A percentile compares a stretch with the other conserved stretches of the same genome.
phyloP scores from a whole-genome alignment of 2,888 invertebrate species.

The Pedicia rivosa region DNA sequence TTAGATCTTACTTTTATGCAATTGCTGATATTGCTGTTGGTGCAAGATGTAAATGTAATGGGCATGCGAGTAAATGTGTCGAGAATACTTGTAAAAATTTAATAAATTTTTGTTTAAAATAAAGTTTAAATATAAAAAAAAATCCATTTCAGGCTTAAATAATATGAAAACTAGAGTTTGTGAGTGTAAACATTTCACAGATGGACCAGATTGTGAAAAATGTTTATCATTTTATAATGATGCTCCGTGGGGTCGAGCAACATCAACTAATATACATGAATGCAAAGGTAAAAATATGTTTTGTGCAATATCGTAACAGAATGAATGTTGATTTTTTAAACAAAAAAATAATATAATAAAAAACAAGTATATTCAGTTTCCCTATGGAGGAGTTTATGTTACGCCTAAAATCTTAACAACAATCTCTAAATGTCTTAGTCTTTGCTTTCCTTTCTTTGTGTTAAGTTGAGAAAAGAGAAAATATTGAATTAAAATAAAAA shows the following conservation, averaged over 20 bases:
- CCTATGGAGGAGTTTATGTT: too few relatives aligned
- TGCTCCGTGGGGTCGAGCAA: conserved; percentile 88
- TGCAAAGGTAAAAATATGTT: conserved; percentile 91
- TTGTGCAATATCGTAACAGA: too few relatives aligned
- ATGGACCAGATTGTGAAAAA: conserved; percentile 82
- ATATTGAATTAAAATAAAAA: too few relatives aligned
- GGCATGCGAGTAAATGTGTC: conserved; percentile 87
- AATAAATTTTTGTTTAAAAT: not conserved
- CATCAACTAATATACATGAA: conserved; percentile 76
- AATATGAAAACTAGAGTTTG: conserved; percentile 45
- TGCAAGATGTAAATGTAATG: conserved; percentile 94
- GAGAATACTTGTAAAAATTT: conserved; percentile 32
- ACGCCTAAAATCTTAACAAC: too few relatives aligned
- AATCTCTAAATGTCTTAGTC: too few relatives aligned
- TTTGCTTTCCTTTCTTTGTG: too few relatives aligned
- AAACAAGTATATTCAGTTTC: too few relatives aligned
- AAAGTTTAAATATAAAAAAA: too few relatives aligned
- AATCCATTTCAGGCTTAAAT: conserved; percentile 32
- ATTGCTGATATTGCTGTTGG: conserved; percentile 72
- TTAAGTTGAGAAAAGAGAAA: too few relatives aligned
- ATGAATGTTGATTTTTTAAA: too few relatives aligned
- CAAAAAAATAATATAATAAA: too few relatives aligned
- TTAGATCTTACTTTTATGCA: conserved; percentile 95
- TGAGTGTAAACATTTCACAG: conserved; percentile 91
- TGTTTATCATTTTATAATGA: conserved; percentile 94